Evolutionary conservation across 1,140 invertebrate genomes (phyloP), one percentile per base, ranked within the genome.

Genomic region (Papilio helenus): DNA sequence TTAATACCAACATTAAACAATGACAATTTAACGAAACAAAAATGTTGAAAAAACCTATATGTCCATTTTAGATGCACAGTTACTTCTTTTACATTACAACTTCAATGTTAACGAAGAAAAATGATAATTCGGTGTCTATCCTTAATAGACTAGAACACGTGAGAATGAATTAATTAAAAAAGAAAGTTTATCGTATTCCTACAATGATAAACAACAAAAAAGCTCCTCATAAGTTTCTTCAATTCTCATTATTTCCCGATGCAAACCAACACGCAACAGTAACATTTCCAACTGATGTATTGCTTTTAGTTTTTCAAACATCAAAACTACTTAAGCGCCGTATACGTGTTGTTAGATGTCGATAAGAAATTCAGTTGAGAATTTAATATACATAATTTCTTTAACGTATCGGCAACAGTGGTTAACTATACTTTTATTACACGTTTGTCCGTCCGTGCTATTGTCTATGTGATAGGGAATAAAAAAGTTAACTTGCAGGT

Each of bases 281-380:
- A 29, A 39, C 72, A 81, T 81, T 80, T 14, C 34, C n/a, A 72
- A 44, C 5, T 46, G 61, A 72, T 58, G 44, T 65, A 65, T 65
- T 65, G 20, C 23, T 44, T 46, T 73, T 73, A 46, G 9, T 51
- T 77, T 51, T 34, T 77, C 29, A 86, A 90, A 82, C 83, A 89
- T 89, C 87, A 89, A 90, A 71, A 83, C 65, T n/a, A 23, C 14
- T 81, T 3, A 23, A 44, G 46, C 80, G 26, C 12, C 12, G 73
- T 85, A 85, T 76, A 87, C 83, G 83, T 83, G 92, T 85, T 86
- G 88, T 90, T 90, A 81, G 88, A 90, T 89, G 88, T 86, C 86
- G 92, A 94, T 94, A 94, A 94, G 91, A 91, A 93, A 94, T 88
- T 92, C 92, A 90, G 92, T 93, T 94, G 91, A 90, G 87, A 89